Evolutionary conservation across 2,113 vertebrate species (phyloP).

Genomic region (Zootoca vivipara): DNA sequence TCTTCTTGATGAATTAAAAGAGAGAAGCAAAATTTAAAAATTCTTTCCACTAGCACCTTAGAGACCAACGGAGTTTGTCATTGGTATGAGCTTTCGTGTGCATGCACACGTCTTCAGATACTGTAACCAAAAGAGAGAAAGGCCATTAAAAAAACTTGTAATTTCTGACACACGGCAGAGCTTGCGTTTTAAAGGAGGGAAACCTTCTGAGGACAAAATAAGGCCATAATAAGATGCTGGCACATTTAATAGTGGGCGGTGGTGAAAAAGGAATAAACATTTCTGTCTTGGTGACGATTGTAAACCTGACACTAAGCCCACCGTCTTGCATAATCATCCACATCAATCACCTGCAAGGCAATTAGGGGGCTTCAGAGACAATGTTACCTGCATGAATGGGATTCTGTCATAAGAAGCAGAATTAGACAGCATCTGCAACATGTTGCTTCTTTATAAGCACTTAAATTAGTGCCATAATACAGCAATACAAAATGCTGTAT

Average conservation of each 20-base stretch:
- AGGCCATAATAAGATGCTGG: not conserved
- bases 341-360: not conserved
- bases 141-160: too few relatives aligned
- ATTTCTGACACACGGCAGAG: not conserved
- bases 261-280: too few relatives aligned
- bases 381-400: not conserved
- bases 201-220: too few relatives aligned
- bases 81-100: too few relatives aligned
- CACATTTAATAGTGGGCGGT: not conserved
- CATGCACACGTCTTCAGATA: too few relatives aligned
- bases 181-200: not conserved
- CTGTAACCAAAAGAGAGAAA: too few relatives aligned
- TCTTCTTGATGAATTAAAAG: not conserved
- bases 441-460: not conserved
- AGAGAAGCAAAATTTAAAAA: not conserved
- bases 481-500: not conserved
- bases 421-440: fast-evolving
- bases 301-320: not conserved
- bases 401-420: not conserved
- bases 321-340: too few relatives aligned
- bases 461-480: not conserved
- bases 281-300: too few relatives aligned
- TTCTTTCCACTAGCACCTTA: too few relatives aligned
- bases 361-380: not conserved
- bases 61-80: too few relatives aligned